phyloP scores from a whole-genome alignment of 2,888 invertebrate species.

The Gari tellinella region DNA sequence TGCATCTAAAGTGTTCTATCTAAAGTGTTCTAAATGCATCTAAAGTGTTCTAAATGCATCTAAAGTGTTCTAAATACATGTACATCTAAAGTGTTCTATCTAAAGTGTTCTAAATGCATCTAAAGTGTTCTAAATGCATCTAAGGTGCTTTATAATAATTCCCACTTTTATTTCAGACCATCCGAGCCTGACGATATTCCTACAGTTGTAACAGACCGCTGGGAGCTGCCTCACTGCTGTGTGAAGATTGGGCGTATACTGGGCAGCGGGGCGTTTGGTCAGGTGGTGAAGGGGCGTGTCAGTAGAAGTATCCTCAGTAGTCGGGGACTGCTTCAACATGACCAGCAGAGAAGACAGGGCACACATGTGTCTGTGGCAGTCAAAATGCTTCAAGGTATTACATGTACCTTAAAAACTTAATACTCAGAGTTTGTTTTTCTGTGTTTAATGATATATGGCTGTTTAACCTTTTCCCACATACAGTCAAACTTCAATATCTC shows the following conservation, averaged over 20 bases:
- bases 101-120: not conserved
- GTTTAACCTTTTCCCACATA: no score
- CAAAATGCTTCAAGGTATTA: slow-evolving; percentile 76
- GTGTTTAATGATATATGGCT: no score
- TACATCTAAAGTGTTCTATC: no score
- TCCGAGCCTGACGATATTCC: slow-evolving; percentile 23
- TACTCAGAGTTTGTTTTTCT: no score
- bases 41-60: no score
- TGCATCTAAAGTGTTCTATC: no score
- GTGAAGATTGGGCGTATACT: slow-evolving; percentile 71
- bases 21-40: no score
- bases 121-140: not conserved
- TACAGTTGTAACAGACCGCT: slow-evolving; percentile 70
- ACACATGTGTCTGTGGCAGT: slow-evolving; percentile 73
- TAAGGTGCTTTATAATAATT: no score
- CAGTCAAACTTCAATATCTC: no score
- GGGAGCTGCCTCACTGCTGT: slow-evolving; percentile 75
- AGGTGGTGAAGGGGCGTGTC: slow-evolving; percentile 76
- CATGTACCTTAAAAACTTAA: no score
- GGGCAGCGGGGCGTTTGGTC: slow-evolving; percentile 80
- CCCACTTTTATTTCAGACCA: not conserved
- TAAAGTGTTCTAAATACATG: no score
- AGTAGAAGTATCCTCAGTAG: slow-evolving; percentile 66
- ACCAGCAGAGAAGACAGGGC: slow-evolving; percentile 23
- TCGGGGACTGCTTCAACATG: slow-evolving; percentile 52